Evolutionary conservation across 1,140 invertebrate genomes (phyloP), one percentile per base, ranked within the genome.

Genomic region (Drosophila kikkawai): DNA sequence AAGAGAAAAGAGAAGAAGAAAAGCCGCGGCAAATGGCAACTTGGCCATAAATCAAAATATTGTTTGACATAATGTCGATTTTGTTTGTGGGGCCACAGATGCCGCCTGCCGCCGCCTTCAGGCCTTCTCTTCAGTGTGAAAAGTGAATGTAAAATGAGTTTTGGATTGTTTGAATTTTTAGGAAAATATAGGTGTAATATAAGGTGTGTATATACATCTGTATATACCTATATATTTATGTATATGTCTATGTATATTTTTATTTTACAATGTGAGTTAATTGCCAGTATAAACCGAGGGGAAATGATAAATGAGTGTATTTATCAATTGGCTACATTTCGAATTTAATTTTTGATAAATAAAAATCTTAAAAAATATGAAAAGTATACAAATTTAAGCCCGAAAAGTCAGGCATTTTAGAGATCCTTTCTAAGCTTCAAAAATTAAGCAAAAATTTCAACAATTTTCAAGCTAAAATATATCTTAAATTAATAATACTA

Each of bases 31-130:
- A 70, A 68, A 69, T 69, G 66, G 60, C 66, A 69, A 66, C 61
- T 37, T 44, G 75, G 74, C 61, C 71, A 83, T 83, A 84, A 83
- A 83, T 83, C 80, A 83, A 75, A 80, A 60, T 50, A 42, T 60
- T 71, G 70, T 80, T 71, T 73, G 81, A 83, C 81, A 83, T 76
- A 71, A 80, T 71, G 81, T 83, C 80, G 81, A 83, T 84, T 80
- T 79, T 74, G 13, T 66, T 66, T 34, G 29, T 13, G 47, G 80
- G 80, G 65, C 22, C 81, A 76, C 80, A 83, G 58, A 76, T 83
- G 80, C 47, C 65, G 47, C 39, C 63, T 83, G 80, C 47, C 61
- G 51, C 39, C 63, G 48, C 6, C 6, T 32, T 26, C 45, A 63
- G 48, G 67, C 4, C 15, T 17, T 29, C 26, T 29, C 26, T 15